Evolutionary conservation across 2,797 vertebrate genomes (phyloP).

Genomic region (Lepilemur ruficaudatus): DNA sequence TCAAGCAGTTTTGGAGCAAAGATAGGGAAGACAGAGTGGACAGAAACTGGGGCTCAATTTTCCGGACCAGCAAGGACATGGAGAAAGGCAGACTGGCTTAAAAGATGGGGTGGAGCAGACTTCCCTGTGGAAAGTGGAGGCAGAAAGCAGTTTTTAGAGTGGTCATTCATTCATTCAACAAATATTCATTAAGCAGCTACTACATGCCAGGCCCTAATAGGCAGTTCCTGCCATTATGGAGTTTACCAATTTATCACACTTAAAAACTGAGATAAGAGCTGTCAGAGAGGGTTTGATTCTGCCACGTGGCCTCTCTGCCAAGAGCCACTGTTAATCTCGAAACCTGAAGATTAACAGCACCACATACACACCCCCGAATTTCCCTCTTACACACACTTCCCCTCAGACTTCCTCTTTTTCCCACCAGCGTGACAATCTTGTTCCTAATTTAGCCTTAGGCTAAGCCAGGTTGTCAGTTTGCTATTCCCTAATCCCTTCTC

Average conservation of each 20-base stretch:
- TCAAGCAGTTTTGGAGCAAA: background rate
- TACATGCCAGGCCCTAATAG: background rate
- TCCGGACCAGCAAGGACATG: background rate
- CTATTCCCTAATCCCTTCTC: slow-evolving; percentile 71
- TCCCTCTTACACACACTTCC: background rate
- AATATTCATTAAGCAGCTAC: background rate
- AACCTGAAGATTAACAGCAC: background rate
- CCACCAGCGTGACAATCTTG: slow-evolving; percentile 57
- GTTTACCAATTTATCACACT: background rate
- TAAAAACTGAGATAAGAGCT: background rate
- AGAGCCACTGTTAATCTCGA: slow-evolving; percentile 27
- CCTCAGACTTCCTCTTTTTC: background rate
- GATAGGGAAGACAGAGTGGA: background rate
- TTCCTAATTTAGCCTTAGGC: slow-evolving; percentile 74
- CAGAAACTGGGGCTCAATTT: background rate
- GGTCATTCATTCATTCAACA: background rate
- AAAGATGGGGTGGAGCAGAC: background rate
- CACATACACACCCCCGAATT: background rate
- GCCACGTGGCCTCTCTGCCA: background rate
- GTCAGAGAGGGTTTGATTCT: background rate
- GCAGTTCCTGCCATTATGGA: background rate
- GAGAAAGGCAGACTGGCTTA: background rate
- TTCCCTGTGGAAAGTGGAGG: background rate
- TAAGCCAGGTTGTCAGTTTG: slow-evolving; percentile 67
- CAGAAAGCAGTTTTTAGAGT: background rate